phyloP scores from a whole-genome alignment of 2,113 vertebrate genomes.

The Microcebus tavaratra region DNA sequence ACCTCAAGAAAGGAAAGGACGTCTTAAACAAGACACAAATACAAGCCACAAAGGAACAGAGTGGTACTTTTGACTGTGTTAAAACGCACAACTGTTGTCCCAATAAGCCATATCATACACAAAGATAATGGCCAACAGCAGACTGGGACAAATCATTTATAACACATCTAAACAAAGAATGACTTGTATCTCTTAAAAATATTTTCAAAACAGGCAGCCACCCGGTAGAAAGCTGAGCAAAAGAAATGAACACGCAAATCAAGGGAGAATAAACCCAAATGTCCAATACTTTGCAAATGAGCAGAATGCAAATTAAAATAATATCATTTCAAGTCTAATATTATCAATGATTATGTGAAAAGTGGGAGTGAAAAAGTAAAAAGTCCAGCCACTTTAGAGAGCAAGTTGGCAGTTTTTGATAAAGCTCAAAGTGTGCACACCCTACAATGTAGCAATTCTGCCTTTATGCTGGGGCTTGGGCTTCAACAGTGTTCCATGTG shows the following conservation, averaged over 20 bases:
- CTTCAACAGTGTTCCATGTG: not conserved
- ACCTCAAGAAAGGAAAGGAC: not conserved
- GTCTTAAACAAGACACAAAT: not conserved
- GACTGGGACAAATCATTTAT: not conserved
- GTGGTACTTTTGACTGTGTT: not conserved
- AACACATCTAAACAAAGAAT: not conserved
- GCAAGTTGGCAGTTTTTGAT: not conserved
- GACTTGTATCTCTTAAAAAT: not conserved
- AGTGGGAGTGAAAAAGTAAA: not conserved
- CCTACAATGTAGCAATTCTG: not conserved
- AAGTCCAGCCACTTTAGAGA: not conserved
- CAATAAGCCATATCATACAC: not conserved
- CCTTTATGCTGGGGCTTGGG: too few relatives aligned
- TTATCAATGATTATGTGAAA: not conserved
- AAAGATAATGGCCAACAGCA: not conserved
- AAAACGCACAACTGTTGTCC: not conserved
- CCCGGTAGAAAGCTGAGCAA: not conserved
- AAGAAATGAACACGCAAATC: not conserved
- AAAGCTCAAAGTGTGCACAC: not conserved
- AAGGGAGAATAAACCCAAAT: not conserved
- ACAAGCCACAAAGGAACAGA: not conserved
- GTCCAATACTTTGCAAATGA: not conserved
- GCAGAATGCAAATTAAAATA: not conserved
- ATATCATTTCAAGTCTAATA: not conserved
- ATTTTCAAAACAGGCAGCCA: not conserved